Base-by-base conservation (phyloP, 2,113 vertebrate genomes). In the Phalacrocorax brasilianus region DNA sequence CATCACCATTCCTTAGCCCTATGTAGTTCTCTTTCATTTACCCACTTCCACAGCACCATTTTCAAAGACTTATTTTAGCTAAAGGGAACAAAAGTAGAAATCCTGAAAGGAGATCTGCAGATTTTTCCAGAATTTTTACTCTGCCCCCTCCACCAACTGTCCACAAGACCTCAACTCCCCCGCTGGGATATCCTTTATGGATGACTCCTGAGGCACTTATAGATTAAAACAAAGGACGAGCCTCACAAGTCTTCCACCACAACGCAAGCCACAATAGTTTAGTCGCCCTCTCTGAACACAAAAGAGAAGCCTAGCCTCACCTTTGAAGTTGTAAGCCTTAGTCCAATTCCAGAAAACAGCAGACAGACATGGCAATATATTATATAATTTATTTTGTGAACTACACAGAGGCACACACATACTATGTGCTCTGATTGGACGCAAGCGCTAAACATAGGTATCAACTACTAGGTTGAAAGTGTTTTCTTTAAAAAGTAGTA, bases 21-120 rank as follows among this genome's bases (percentile, higher is more conserved):
- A 95, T 95, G 95, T 96, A 96, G 95, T 56, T 95, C 95, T 89
- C 97, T 97, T 97, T 97, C 97, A 97, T 97, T 97, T 97, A 96
- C 89, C 93, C 96, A 97, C 96, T 97, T 97, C 95, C 96, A 96
- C 96, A 89, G 91, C 94, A 97, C 96, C 96, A 91, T 94, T 97
- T 97, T 97, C 97, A 97, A 97, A 97, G 96, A 97, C 67, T 91
- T 96, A 88, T 95, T 95, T 93, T 91, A 97, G 95, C 94, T 95
- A 96, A 97, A 97, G 93, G 95, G 97, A 97, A 97, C 95, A 97
- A 97, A 97, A 97, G 97, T 96, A 55, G 68, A 96, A 96, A 97
- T 94, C 95, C 97, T 97, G 93, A 97, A 97, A 97, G 91, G 70
- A 96, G 66, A 93, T 96, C 93, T 80, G 85, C 94, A 90, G 95